Percentiles rank a stretch among this genome's conserved stretches.
These are phyloP conservation scores for Scylla paramamosain DNA, from an alignment of 1,140 invertebrate genomes.

Conservation along the genomic window DNA sequence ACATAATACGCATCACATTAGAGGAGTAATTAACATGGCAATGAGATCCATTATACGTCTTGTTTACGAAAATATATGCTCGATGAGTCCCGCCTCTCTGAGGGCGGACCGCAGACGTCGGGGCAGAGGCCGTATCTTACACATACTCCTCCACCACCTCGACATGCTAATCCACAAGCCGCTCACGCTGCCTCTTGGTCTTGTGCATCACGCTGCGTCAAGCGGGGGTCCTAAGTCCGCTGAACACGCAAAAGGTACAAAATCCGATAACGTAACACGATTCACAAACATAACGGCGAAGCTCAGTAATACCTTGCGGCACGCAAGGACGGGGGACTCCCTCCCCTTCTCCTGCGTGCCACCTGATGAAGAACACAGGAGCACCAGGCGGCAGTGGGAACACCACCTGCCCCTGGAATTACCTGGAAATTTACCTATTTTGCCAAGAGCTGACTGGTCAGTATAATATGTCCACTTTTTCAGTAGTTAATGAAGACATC, in stretches of 20 bases:
- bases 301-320: neutral
- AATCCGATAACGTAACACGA: neutral
- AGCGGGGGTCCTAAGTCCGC: neutral
- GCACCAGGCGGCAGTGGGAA: neutral
- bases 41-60: neutral
- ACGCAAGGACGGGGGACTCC: neutral
- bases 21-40: neutral
- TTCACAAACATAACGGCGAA: neutral
- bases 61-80: neutral
- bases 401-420: neutral
- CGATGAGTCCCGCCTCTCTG: neutral
- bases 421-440: neutral
- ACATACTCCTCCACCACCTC: neutral
- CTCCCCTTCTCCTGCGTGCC: neutral
- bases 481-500: neutral
- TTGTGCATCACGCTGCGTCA: neutral
- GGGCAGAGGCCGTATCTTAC: neutral
- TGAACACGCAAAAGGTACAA: neutral
- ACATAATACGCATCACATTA: slow-evolving; percentile 1
- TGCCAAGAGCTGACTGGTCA: neutral
- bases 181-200: neutral
- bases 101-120: neutral
- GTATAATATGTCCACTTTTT: neutral
- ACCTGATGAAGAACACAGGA: neutral
- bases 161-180: neutral